Conservation (phyloP, 2,113 vertebrate genomes). For the Helogale parvula region DNA sequence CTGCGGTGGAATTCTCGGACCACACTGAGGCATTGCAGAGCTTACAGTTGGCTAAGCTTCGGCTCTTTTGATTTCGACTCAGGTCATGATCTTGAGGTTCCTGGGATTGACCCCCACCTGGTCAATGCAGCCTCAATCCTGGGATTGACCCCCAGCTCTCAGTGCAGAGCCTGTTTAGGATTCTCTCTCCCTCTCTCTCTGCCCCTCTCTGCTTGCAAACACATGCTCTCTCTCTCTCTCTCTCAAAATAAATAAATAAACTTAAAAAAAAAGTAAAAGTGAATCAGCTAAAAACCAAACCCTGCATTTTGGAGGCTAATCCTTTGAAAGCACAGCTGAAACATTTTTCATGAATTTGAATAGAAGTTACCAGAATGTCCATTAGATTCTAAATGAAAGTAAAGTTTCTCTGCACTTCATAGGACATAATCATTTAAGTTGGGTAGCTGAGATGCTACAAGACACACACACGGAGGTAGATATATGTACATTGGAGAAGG, state of each 20-base stretch:
- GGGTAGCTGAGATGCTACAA: neutral
- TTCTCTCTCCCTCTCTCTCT: no score
- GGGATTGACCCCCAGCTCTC: no score
- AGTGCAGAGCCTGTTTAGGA: no score
- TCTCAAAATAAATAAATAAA: no score
- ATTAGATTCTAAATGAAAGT: neutral
- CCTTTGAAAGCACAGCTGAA: neutral
- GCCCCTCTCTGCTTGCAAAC: no score
- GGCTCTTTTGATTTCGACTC: no score
- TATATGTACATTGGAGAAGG: neutral
- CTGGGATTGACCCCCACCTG: no score
- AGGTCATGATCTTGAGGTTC: no score
- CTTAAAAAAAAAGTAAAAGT: neutral
- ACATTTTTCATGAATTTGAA: constrained; percentile 23
- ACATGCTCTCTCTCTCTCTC: no score
- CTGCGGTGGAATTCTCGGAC: neutral
- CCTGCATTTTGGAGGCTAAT: neutral
- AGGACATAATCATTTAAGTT: neutral
- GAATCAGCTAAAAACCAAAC: neutral
- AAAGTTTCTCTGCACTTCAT: neutral
- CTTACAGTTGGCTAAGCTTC: neutral
- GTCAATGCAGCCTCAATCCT: no score
- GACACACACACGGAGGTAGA: neutral
- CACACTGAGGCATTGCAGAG: neutral
- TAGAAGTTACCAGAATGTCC: neutral